Evolutionary conservation across 1,140 invertebrate species (phyloP).

Genomic region (Drosophila saltans): DNA sequence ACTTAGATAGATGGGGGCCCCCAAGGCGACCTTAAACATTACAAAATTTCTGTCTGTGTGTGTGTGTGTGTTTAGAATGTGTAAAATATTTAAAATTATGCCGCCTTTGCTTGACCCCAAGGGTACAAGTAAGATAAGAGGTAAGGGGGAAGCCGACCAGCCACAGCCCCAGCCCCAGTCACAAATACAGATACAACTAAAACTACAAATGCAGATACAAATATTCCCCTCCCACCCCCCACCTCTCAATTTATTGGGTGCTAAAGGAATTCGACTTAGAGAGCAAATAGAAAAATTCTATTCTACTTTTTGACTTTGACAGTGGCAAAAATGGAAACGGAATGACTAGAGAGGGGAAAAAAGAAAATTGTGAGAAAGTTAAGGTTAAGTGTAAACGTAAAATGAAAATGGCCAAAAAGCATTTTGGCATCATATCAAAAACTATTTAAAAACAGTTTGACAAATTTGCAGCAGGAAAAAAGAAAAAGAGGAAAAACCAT

Average conservation of each 20-base stretch:
- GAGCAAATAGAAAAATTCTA: background rate
- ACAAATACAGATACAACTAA: background rate
- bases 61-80: slow-evolving; percentile 29
- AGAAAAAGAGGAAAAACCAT: background rate
- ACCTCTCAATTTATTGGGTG: background rate
- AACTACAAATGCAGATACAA: background rate
- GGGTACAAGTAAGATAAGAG: slow-evolving; percentile 22
- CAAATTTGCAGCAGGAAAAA: slow-evolving; percentile 46
- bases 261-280: slow-evolving; percentile 13
- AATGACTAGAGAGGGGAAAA: background rate
- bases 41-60: slow-evolving; percentile 22
- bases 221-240: background rate
- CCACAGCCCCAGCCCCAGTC: background rate
- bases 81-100: slow-evolving; percentile 56
- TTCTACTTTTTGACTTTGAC: slow-evolving; percentile 9
- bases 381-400: slow-evolving; percentile 46
- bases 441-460: slow-evolving; percentile 47
- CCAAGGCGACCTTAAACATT: slow-evolving; percentile 48
- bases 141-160: background rate
- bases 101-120: slow-evolving; percentile 46
- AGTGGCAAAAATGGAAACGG: background rate
- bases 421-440: slow-evolving; percentile 49
- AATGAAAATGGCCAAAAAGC: slow-evolving; percentile 29
- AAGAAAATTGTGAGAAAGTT: slow-evolving; percentile 36
- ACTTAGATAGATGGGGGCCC: slow-evolving; percentile 27